Percentiles rank a stretch among this genome's conserved stretches.
These are phyloP conservation scores for Pelosia muscerda DNA, from an alignment of 2,888 invertebrate species.

Conservation along the genomic window DNA sequence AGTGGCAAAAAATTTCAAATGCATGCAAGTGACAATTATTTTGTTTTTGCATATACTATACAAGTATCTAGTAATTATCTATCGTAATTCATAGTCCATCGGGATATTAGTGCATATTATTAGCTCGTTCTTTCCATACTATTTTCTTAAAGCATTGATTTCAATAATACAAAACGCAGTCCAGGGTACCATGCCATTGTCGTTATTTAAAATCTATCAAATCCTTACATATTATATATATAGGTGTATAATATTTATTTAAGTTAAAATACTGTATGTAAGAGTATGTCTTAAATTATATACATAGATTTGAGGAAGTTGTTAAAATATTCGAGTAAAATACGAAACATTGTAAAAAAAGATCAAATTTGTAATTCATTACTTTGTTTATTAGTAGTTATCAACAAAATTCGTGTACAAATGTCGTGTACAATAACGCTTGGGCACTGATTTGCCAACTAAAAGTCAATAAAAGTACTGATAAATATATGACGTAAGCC, in stretches of 20 bases:
- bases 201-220: constrained; percentile 21
- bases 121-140: not conserved
- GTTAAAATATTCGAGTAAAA: not conserved
- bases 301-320: not conserved
- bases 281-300: constrained; percentile 10
- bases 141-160: constrained; percentile 20
- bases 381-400: not conserved
- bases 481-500: too few species aligned
- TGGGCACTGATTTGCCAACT: too few species aligned
- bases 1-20: too few species aligned
- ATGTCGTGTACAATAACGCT: too few species aligned
- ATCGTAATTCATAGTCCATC: not conserved
- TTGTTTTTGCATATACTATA: not conserved
- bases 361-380: not conserved
- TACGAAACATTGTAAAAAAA: not conserved
- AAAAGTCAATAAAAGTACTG: too few species aligned
- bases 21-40: too few species aligned
- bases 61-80: not conserved
- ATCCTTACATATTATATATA: constrained; percentile 6
- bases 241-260: constrained; percentile 10
- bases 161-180: constrained; percentile 34
- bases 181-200: constrained; percentile 36
- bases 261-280: constrained; percentile 41
- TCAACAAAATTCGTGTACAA: too few species aligned
- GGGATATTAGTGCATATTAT: not conserved